Conservation (phyloP, 2,888 invertebrate genomes). For the Ochropleura leucogaster region DNA sequence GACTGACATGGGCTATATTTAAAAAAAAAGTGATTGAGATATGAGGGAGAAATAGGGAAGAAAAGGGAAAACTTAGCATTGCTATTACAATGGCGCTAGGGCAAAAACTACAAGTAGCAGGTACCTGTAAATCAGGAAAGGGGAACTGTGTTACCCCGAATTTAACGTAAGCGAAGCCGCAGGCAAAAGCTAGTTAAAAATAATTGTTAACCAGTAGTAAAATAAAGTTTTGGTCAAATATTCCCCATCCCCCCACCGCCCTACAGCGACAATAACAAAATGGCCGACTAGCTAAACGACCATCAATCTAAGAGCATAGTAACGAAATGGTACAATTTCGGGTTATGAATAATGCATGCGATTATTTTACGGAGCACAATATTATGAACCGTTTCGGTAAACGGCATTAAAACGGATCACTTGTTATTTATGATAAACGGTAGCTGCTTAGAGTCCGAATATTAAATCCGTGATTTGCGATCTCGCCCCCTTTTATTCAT, state of each 20-base stretch:
- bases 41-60: no score
- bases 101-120: no score
- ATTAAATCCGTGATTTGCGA: slow-evolving; percentile 40
- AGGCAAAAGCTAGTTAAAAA: not conserved
- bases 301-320: slow-evolving; percentile 46
- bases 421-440: slow-evolving; percentile 62
- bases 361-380: slow-evolving; percentile 67
- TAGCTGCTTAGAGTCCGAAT: slow-evolving; percentile 46
- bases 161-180: no score
- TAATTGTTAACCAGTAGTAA: not conserved
- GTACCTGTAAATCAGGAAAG: no score
- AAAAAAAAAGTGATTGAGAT: no score
- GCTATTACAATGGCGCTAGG: no score
- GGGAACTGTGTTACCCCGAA: no score
- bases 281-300: slow-evolving; percentile 16
- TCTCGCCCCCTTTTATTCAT: slow-evolving; percentile 38
- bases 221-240: not conserved
- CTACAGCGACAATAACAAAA: slow-evolving; percentile 10
- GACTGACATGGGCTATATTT: no score
- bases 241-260: not conserved
- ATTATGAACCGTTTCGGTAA: slow-evolving; percentile 54
- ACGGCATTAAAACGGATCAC: slow-evolving; percentile 60
- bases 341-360: slow-evolving; percentile 68
- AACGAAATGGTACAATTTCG: slow-evolving; percentile 56
- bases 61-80: no score